Conservation (phyloP, 2,888 invertebrate genomes). For the Apotomis capreana region DNA sequence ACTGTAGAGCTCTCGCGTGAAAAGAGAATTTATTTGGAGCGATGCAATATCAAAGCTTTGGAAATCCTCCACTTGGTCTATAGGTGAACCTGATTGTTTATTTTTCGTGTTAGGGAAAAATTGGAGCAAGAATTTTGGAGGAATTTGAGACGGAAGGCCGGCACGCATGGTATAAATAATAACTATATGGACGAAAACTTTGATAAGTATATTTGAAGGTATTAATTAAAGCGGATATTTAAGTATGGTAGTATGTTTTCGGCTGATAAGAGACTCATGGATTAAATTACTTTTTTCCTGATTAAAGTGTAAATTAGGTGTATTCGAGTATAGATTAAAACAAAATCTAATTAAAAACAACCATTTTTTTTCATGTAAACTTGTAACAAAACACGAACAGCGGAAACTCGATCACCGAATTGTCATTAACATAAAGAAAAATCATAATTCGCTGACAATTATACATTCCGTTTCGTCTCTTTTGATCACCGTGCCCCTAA, state of each 20-base stretch:
- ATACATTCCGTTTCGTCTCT: neutral
- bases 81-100: constrained; percentile 21
- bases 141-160: neutral
- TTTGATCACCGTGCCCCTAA: constrained; percentile 6
- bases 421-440: neutral
- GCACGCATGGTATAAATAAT: neutral
- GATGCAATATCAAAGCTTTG: constrained; percentile 22
- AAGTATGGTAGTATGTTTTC: neutral
- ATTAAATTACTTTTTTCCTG: neutral
- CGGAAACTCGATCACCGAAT: neutral
- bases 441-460: neutral
- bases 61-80: constrained; percentile 15
- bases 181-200: no score
- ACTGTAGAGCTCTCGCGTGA: constrained; percentile 13
- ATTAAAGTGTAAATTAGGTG: neutral
- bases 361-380: no score
- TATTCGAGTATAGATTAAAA: neutral
- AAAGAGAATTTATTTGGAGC: constrained; percentile 27
- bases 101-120: constrained; percentile 1
- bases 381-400: neutral
- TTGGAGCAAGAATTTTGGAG: neutral
- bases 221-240: neutral
- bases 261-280: neutral
- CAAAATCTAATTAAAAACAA: no score
- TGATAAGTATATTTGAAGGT: neutral